Evolutionary conservation across 2,797 vertebrate genomes (phyloP).

Genomic region (Pipistrellus kuhlii): DNA sequence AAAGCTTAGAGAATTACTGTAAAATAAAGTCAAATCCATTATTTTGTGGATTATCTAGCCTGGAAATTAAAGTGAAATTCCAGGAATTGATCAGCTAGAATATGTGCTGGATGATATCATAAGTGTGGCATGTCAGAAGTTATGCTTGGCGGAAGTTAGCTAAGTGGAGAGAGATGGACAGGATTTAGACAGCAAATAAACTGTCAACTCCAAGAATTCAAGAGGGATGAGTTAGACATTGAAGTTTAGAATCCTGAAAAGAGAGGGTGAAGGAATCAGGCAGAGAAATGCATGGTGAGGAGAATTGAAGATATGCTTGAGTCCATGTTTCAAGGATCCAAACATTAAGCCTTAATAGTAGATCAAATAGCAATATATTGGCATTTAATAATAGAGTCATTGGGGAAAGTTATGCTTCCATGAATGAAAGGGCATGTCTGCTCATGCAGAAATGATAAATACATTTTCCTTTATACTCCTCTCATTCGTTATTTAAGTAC

Average conservation of each 20-base stretch:
- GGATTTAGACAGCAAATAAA: background rate
- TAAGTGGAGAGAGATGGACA: background rate
- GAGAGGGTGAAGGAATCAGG: background rate
- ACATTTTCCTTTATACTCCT: conserved; percentile 10
- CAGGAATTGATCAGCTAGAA: background rate
- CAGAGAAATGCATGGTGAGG: background rate
- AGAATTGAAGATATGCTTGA: background rate
- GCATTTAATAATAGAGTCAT: background rate
- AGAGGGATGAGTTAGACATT: background rate
- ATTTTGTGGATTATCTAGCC: background rate
- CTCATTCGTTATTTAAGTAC: background rate
- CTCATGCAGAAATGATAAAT: background rate
- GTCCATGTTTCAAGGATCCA: background rate
- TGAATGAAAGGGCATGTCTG: background rate
- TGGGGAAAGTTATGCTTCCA: background rate
- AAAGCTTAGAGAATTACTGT: background rate
- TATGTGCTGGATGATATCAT: background rate
- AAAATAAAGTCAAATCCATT: background rate
- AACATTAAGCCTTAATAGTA: background rate
- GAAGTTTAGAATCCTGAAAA: background rate
- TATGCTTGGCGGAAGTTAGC: background rate
- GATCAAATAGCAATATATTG: background rate
- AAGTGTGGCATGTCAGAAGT: background rate
- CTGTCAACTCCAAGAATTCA: background rate
- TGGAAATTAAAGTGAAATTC: background rate